Percentiles rank a stretch among this genome's conserved stretches.
Conservation (phyloP, 2,797 vertebrate species). For the Sarcoramphus papa region DNA sequence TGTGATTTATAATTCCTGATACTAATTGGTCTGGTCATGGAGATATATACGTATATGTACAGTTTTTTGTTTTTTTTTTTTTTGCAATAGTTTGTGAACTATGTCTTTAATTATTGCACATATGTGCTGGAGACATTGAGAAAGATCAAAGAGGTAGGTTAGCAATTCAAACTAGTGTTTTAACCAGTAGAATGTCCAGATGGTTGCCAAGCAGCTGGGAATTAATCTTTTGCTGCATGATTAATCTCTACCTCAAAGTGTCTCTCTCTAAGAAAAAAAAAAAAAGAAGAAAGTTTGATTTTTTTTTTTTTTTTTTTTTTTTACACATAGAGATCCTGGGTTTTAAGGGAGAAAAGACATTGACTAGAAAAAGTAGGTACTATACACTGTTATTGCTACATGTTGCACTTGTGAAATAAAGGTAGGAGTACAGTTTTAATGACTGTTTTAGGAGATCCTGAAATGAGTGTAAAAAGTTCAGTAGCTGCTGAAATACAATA, state of each 20-base stretch:
- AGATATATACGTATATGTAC: neutral
- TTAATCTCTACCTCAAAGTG: slow-evolving; percentile 55
- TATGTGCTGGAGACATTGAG: slow-evolving; percentile 57
- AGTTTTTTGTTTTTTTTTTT: slow-evolving; percentile 9
- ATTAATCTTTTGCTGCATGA: slow-evolving; percentile 56
- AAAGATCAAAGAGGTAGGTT: slow-evolving; percentile 62
- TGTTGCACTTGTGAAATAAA: neutral
- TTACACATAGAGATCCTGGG: neutral
- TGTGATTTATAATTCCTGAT: slow-evolving; percentile 38
- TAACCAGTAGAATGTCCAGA: slow-evolving; percentile 65
- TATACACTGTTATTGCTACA: neutral
- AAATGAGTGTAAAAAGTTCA: neutral
- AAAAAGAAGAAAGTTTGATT: neutral
- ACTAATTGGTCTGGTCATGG: slow-evolving; percentile 2
- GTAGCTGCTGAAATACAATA: neutral
- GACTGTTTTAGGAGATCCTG: neutral
- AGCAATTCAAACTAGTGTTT: slow-evolving; percentile 62
- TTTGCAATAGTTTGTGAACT: slow-evolving; percentile 13
- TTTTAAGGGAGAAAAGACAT: neutral
- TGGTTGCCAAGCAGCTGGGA: slow-evolving; percentile 65
- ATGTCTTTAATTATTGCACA: slow-evolving; percentile 66
- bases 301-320: neutral
- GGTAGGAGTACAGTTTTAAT: neutral
- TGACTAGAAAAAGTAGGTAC: neutral
- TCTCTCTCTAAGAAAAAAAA: neutral